A percentile compares a stretch with the other conserved stretches of the same genome.
Conservation (phyloP, 64 coral and sea anemone genomes). For the Dendronephthya gigantea region DNA sequence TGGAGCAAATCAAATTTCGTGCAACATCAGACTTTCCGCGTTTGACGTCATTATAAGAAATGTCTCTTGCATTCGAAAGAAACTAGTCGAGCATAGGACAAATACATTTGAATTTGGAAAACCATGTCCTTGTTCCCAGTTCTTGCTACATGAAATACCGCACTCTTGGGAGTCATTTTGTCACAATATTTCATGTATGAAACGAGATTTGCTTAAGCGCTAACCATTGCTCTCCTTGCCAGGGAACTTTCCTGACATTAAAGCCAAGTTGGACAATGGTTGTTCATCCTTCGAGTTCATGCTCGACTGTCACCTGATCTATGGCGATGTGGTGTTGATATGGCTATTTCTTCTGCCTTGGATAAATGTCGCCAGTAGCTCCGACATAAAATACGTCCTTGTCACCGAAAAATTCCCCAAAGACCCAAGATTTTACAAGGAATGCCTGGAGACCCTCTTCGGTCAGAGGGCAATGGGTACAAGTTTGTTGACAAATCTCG, state of each 20-base stretch:
- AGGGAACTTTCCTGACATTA: not conserved
- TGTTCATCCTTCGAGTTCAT: not conserved
- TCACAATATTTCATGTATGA: too few relatives aligned
- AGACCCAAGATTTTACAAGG: not conserved
- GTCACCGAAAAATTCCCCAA: not conserved
- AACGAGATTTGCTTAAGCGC: too few relatives aligned
- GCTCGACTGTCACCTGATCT: not conserved
- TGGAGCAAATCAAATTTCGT: too few relatives aligned
- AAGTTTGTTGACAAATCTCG: not conserved
- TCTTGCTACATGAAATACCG: too few relatives aligned
- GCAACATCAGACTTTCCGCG: too few relatives aligned
- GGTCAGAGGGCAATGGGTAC: conserved; percentile 1
- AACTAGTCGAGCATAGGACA: too few relatives aligned
- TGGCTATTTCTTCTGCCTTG: not conserved
- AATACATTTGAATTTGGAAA: too few relatives aligned
- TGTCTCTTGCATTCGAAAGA: too few relatives aligned
- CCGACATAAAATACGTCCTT: not conserved
- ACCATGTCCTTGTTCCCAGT: too few relatives aligned
- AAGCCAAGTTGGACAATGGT: not conserved
- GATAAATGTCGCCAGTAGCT: not conserved
- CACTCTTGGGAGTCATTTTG: too few relatives aligned
- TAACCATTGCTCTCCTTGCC: not conserved
- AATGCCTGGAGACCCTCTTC: not conserved
- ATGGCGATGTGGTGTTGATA: not conserved
- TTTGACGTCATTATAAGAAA: too few relatives aligned